phyloP scores from a whole-genome alignment of 2,113 vertebrate genomes.

The Cricetomys ansorgei region DNA sequence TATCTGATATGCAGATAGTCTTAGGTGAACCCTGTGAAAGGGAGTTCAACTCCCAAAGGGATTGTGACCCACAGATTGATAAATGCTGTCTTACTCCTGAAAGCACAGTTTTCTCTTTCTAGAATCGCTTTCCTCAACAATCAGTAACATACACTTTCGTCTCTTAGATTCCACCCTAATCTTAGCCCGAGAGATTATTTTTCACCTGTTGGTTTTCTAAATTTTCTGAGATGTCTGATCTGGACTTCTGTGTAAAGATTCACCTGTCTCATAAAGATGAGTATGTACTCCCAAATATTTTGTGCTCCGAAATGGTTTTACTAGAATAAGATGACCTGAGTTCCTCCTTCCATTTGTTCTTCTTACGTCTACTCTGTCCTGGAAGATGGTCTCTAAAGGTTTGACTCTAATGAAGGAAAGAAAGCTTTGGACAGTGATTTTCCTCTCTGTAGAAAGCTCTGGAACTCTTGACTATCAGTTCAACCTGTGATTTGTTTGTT shows the following conservation, averaged over 20 bases:
- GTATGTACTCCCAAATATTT: not conserved
- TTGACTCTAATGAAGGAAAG: not conserved
- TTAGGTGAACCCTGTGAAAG: too few relatives aligned
- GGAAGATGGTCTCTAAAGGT: not conserved
- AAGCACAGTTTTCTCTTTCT: conserved; percentile 25
- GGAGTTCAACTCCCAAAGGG: too few relatives aligned
- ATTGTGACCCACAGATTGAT: too few relatives aligned
- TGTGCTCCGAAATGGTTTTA: not conserved
- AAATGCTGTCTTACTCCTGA: too few relatives aligned
- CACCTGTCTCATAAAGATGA: not conserved
- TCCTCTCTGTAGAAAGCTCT: conserved; percentile 3
- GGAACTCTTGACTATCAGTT: not conserved
- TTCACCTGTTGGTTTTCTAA: conserved; percentile 14
- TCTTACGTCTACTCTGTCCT: not conserved
- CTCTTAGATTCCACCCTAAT: not conserved
- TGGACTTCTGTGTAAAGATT: not conserved
- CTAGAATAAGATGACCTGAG: not conserved
- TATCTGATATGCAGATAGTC: too few relatives aligned
- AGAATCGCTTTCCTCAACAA: not conserved
- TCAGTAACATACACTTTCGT: not conserved
- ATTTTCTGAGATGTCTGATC: not conserved
- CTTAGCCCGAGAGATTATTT: not conserved
- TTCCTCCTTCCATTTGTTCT: not conserved
- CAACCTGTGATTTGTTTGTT: not conserved
- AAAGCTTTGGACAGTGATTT: not conserved